Conservation (phyloP, 2,113 vertebrate genomes). For the Brachirus orientalis region DNA sequence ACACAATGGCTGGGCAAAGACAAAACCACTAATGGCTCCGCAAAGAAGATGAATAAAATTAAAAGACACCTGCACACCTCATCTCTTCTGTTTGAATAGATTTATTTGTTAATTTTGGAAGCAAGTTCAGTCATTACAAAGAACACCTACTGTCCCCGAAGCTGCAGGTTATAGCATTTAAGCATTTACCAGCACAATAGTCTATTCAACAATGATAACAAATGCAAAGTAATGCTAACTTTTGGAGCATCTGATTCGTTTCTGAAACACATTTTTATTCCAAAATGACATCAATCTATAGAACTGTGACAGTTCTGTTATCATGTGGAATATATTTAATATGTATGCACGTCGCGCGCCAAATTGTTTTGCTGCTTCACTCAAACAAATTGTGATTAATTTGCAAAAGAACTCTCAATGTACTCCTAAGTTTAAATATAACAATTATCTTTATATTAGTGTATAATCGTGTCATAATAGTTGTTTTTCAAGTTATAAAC, state of each 20-base stretch:
- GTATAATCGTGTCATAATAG: too few relatives aligned
- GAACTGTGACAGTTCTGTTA: too few relatives aligned
- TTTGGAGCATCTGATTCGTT: constrained; percentile 29
- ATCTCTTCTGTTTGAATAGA: constrained; percentile 67
- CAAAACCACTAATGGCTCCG: constrained; percentile 74
- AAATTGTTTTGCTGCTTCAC: too few relatives aligned
- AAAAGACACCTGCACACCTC: constrained; percentile 78
- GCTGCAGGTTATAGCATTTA: constrained; percentile 60
- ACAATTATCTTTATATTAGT: too few relatives aligned
- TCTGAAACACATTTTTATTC: neutral
- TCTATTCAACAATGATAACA: constrained; percentile 63
- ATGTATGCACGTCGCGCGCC: too few relatives aligned
- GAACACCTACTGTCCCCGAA: constrained; percentile 59
- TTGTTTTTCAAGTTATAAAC: too few relatives aligned
- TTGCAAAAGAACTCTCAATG: too few relatives aligned
- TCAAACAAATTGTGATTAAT: too few relatives aligned
- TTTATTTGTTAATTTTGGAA: constrained; percentile 74
- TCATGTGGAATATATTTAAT: too few relatives aligned
- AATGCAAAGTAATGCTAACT: constrained; percentile 56
- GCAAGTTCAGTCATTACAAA: constrained; percentile 66
- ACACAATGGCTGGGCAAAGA: constrained; percentile 71
- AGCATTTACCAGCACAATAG: constrained; percentile 71
- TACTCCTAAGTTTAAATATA: too few relatives aligned
- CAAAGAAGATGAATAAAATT: constrained; percentile 79
- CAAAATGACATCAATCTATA: too few relatives aligned